These are phyloP conservation scores for Sparus aurata DNA, from an alignment of 2,797 vertebrate genomes.

Conservation along the genomic window DNA sequence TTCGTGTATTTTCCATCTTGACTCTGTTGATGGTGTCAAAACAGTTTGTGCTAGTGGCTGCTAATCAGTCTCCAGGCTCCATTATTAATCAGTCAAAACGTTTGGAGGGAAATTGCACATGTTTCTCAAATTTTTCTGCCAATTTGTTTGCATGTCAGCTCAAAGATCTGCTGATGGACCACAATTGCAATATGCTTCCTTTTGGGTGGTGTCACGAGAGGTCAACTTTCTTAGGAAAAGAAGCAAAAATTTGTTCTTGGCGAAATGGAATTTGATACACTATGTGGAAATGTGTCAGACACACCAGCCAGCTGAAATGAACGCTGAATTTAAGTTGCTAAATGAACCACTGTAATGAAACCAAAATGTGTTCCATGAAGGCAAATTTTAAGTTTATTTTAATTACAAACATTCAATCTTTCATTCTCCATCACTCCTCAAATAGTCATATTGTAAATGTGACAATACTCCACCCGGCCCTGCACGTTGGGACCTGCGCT, in stretches of 20 bases:
- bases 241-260: neutral
- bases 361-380: constrained; percentile 4
- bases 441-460: constrained; percentile 16
- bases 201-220: neutral
- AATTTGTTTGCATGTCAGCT: neutral
- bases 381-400: constrained; percentile 3
- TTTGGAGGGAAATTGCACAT: neutral
- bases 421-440: constrained; percentile 3
- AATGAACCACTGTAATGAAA: constrained; percentile 17
- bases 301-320: constrained; percentile 11
- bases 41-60: neutral
- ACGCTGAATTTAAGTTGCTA: neutral
- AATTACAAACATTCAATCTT: constrained; percentile 7
- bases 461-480: constrained; percentile 29
- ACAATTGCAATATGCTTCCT: constrained; percentile 1
- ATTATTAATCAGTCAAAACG: constrained; percentile 7
- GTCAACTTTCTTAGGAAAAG: neutral
- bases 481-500: constrained; percentile 12
- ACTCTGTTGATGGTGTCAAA: constrained; percentile 6
- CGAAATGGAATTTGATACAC: constrained; percentile 9
- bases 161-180: neutral
- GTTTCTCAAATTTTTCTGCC: neutral
- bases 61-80: neutral
- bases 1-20: neutral
- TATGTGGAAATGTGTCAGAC: constrained; percentile 26